These are phyloP conservation scores for Eugnorisma glareosa DNA, from an alignment of 2,888 invertebrate genomes.

Conservation along the genomic window DNA sequence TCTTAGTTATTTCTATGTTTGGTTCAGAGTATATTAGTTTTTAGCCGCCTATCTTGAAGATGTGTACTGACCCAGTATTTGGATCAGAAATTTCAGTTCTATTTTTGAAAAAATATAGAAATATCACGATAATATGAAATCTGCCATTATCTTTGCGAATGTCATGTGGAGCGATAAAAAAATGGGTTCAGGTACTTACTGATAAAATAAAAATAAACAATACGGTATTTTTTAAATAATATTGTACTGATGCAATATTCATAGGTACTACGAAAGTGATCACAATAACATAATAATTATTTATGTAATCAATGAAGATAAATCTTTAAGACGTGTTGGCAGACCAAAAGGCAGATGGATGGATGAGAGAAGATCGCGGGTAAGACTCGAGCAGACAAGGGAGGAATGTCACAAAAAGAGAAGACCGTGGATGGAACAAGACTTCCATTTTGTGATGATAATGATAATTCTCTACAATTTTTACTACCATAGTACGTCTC, in stretches of 20 bases:
- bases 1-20: not conserved
- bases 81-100: not conserved
- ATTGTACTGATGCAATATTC: slow-evolving; percentile 22
- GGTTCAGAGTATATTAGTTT: not conserved
- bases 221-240: slow-evolving; percentile 29
- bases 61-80: not conserved
- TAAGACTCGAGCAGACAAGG: not conserved
- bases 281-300: not conserved
- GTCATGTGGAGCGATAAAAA: slow-evolving; percentile 52
- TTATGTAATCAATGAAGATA: not conserved
- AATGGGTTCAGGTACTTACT: slow-evolving; percentile 48
- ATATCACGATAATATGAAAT: slow-evolving; percentile 41
- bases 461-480: not conserved
- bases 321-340: not conserved
- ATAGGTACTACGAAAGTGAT: not conserved
- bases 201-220: slow-evolving; percentile 57
- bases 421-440: not conserved
- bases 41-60: not conserved
- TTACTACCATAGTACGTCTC: not conserved
- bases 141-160: slow-evolving; percentile 54
- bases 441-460: not conserved
- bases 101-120: slow-evolving; percentile 27
- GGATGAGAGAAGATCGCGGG: not conserved
- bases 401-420: not conserved
- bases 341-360: not conserved